A percentile compares a stretch with the other conserved stretches of the same genome.
Evolutionary conservation across 2,113 vertebrate genomes (phyloP).

Genomic region (Coracopsis vasa): DNA sequence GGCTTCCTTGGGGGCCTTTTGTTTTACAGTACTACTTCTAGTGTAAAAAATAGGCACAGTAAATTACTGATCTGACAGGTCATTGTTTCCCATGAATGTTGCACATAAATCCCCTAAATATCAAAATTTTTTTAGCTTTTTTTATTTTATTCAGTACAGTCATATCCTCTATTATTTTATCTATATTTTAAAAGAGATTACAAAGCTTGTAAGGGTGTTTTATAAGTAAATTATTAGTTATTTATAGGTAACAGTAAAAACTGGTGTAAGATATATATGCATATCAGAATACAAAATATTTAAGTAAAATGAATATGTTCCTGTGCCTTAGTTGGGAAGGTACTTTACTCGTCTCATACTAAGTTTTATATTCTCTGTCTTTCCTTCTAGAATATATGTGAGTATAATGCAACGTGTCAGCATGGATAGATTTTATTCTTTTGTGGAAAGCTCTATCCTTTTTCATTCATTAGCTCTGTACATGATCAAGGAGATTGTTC

Average conservation of each 20-base stretch:
- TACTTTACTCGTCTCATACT: neutral
- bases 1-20: neutral
- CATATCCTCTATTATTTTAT: neutral
- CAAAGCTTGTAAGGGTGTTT: neutral
- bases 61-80: neutral
- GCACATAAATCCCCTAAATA: neutral
- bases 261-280: neutral
- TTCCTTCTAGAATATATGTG: neutral
- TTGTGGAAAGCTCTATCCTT: neutral
- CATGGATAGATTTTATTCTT: neutral
- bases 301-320: neutral
- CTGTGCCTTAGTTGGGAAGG: neutral
- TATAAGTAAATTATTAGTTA: neutral
- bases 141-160: neutral
- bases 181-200: neutral
- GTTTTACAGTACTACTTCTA: neutral
- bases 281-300: neutral
- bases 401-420: neutral
- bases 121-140: neutral
- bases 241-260: neutral
- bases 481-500: neutral
- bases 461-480: neutral
- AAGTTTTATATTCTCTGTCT: neutral
- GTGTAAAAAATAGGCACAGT: neutral
- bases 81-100: neutral